Base-by-base conservation (phyloP, 2,797 vertebrate species). In the Silurus lanzhouensis region DNA sequence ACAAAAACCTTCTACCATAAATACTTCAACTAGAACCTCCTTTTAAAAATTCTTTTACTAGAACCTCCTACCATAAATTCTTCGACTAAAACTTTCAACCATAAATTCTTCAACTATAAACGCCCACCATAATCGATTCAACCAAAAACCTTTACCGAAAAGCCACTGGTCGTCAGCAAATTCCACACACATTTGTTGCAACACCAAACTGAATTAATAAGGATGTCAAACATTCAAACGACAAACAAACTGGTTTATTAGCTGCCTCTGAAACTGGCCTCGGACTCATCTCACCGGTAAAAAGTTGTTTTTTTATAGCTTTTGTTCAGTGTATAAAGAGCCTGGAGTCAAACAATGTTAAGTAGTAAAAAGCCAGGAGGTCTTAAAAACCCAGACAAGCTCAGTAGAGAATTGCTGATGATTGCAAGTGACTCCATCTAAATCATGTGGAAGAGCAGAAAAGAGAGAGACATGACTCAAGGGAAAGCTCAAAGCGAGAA, bases 351-450 rank as follows among this genome's bases (percentile, higher is more conserved):
- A 52, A 52, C 12, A 13, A 22, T 6, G 12, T 10, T 52, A 46
- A 22, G 70, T 48, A 72, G 38, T 46, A 19, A 72, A 74, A 74
- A 2, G 44, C 71, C 44, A 22, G 27, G 10, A 82, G 44, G 44
- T 31, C 6, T 68, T 67, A 27, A 82, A 82, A 19, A 31, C 27
- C 0, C 14, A 70, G n/a, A 9, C 17, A 25, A 67, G 25, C n/a
- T 10, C 9, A 38, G 66, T 15, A 55, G 66, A 71, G 81, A 68
- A 60, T 22, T 38, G 67, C 64, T 68, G 80, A 68, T 68, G 79
- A 68, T 46, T 55, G 25, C 27, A 55, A 55, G 66, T 25, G 44
- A 44, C 67, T 17, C 9, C 46, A 55, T 48, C 12, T 48, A 82
- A 48, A 74, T 48, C 13, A 44, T 17, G 22, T 63, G 25, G 60